Base-by-base conservation (phyloP, 2,797 vertebrate species). In the Typhlichthys eigenmanni region DNA sequence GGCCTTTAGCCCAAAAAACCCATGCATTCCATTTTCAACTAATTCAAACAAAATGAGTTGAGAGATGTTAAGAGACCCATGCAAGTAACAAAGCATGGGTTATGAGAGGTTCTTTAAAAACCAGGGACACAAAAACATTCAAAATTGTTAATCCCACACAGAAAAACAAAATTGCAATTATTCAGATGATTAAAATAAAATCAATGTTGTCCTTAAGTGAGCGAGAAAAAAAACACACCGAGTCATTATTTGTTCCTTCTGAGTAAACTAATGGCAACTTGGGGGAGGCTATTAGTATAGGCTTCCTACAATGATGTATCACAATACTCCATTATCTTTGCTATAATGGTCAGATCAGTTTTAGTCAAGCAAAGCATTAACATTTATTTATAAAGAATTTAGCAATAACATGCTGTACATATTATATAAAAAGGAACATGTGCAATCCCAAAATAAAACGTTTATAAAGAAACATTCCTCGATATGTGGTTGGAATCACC, bases 321-420 rank as follows among this genome's bases (percentile, higher is more conserved):
- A 50, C 48, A 60, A 51, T 56, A 14, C 55, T 6, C n/a, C 61
- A 47, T 16, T 72, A 60, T 66, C 68, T 66, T 75, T 80, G 48
- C 71, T 80, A 82, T 85, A 78, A 69, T 82, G 84, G 72, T 46
- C 63, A 71, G 66, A 47, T 66, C 69, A 45, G 79, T 81, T 79
- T 86, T 84, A 85, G 78, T 74, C 67, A 11, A 89, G 82, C 84
- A 76, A 85, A 72, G 86, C 82, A 83, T 88, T 88, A 82, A 88
- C 85, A 90, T 86, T 76, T 76, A 84, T 87, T 87, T 76, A 90
- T 74, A 85, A 87, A 87, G 81, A 86, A 71, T 43, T 43, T 43
- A 89, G 72, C 70, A 72, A 48, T 67, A 68, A 87, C 90, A 91
- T 91, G 90, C 91, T 87, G 85, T 87, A 92, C 86, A 85, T 75